Evolutionary conservation across 2,113 vertebrate genomes (phyloP).

Genomic region (Cyprinodon brontotheroides): DNA sequence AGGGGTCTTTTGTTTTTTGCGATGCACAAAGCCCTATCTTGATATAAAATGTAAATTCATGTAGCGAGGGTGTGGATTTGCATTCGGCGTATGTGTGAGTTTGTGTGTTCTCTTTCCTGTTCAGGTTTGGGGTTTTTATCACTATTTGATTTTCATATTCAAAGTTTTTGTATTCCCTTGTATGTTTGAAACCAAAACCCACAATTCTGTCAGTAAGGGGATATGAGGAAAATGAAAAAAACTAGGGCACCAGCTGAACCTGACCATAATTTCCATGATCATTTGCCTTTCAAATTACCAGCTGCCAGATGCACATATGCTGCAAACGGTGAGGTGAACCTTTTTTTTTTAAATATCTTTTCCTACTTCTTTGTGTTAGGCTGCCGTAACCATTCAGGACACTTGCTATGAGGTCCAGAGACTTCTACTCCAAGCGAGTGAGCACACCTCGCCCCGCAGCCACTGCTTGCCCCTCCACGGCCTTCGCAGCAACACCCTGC

Average conservation of each 20-base stretch:
- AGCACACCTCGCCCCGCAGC: slow-evolving; percentile 62
- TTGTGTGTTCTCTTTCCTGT: not conserved
- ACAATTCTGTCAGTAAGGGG: not conserved
- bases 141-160: slow-evolving; percentile 58
- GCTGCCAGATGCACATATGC: not conserved
- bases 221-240: not conserved
- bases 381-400: slow-evolving; percentile 89
- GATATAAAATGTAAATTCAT: slow-evolving; percentile 48
- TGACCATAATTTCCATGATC: slow-evolving; percentile 4
- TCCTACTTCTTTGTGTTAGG: slow-evolving; percentile 72
- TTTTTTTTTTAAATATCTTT: slow-evolving; percentile 11
- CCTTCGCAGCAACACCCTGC: slow-evolving; percentile 81
- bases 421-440: slow-evolving; percentile 82
- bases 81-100: slow-evolving; percentile 1
- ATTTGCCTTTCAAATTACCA: slow-evolving; percentile 55
- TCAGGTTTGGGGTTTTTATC: slow-evolving; percentile 7
- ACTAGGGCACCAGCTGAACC: not conserved
- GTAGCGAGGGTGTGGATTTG: slow-evolving; percentile 27
- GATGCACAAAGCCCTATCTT: slow-evolving; percentile 8
- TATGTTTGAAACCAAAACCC: slow-evolving; percentile 3
- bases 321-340: slow-evolving; percentile 7
- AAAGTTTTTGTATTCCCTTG: slow-evolving; percentile 27
- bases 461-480: slow-evolving; percentile 51
- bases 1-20: slow-evolving; percentile 33
- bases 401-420: slow-evolving; percentile 87